Evolutionary conservation across 2,888 invertebrate genomes (phyloP), one percentile per base, ranked within the genome.

Genomic region (Allygus modestus): DNA sequence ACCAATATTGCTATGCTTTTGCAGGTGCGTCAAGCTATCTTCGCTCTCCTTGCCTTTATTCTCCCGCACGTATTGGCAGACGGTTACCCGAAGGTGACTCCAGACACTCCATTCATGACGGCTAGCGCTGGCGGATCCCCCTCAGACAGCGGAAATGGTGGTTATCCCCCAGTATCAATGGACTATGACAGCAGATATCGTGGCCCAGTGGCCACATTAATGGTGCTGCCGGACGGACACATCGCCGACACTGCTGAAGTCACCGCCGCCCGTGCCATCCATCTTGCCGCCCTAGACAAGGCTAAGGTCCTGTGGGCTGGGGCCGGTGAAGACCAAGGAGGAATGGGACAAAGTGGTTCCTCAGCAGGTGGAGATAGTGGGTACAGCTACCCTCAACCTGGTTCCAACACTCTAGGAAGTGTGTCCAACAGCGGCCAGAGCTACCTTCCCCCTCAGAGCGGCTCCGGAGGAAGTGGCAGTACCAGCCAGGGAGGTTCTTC

Each of bases 241-340:
- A 33, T 46, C 5, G 75, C 77, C 0, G 43, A 73, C 9, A 73
- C 73, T 77, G 51, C 81, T 82, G 81, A 75, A 82, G 82, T 84
- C 79, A 75, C 73, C 23, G 61, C 61, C 71, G 71, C 77, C 85
- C 65, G 81, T 84, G 46, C 83, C 46, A 11, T 73, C 83, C 81
- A 83, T 85, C 46, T 85, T 79, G 82, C 84, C 51, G 82, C 86
- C 83, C n/a, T 73, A 41, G 20, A 41, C 73, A 73, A 73, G 73
- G 73, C 73, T 7, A 73, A 73, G 43, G 33, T n/a, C 17, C 46
- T 71, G 51, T 54, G 28, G 65, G 0, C 58, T 20, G 28, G 41
- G 65, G 31, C 20, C 31, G 46, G 37, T 11, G 26, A 28, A 37
- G 58, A 2, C 37, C 20, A n/a, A 43, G 33, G 43, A 9, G 31